Percentiles rank a stretch among this genome's conserved stretches.
Conservation (phyloP, 2,888 invertebrate genomes). For the Ormyrus nitidulus region DNA sequence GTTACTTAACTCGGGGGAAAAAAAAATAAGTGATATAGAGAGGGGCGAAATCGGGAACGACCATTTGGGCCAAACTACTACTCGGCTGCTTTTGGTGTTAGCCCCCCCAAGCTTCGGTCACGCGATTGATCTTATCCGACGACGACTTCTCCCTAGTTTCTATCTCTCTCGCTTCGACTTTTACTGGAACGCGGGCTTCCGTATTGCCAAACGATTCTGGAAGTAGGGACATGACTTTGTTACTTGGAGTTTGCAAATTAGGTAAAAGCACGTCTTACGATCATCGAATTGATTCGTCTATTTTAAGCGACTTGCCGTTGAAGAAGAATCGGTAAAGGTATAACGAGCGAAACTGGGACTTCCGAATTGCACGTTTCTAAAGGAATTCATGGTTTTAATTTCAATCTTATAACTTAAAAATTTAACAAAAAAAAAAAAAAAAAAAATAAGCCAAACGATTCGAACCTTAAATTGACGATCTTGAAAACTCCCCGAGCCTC, state of each 20-base stretch:
- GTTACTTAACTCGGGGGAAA: constrained; percentile 60
- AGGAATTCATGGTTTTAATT: no score
- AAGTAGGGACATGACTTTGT: not conserved
- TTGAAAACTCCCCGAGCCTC: no score
- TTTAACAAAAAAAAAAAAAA: no score
- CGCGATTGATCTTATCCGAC: constrained; percentile 71
- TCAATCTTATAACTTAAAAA: no score
- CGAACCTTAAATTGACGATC: no score
- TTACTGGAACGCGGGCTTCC: not conserved
- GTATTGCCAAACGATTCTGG: not conserved
- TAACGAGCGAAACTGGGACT: no score
- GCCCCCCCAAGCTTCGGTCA: constrained; percentile 63
- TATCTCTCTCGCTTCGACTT: constrained; percentile 25
- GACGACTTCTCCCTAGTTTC: constrained; percentile 50
- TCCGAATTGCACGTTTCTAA: no score
- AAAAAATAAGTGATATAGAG: not conserved
- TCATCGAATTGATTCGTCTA: not conserved
- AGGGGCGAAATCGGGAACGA: constrained; percentile 63
- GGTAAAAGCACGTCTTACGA: not conserved
- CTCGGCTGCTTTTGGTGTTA: constrained; percentile 37
- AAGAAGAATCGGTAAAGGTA: no score
- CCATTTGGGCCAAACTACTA: constrained; percentile 68
- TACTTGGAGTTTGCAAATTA: constrained; percentile 1
- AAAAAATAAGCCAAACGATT: no score
- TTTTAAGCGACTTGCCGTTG: not conserved